These are phyloP conservation scores for Antitype chi DNA, from an alignment of 2,888 invertebrate genomes.

Conservation along the genomic window DNA sequence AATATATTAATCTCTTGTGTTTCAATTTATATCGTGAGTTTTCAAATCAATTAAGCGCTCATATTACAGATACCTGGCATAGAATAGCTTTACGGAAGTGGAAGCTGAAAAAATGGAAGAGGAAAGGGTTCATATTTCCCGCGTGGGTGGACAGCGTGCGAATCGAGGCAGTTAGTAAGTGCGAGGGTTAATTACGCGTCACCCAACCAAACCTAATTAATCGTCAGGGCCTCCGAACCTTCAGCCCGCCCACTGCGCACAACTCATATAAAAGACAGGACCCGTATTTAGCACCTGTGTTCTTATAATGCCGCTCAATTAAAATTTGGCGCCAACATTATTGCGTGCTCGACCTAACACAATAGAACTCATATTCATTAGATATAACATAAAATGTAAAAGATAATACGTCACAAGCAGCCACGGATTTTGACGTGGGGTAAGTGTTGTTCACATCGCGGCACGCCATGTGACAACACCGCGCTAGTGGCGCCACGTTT, in stretches of 20 bases:
- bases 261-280: slow-evolving; percentile 73
- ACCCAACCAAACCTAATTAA: slow-evolving; percentile 79
- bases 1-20: slow-evolving; percentile 73
- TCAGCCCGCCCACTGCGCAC: slow-evolving; percentile 59
- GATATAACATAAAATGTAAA: slow-evolving; percentile 58
- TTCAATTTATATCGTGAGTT: slow-evolving; percentile 67
- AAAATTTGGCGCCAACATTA: slow-evolving; percentile 73
- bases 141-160: slow-evolving; percentile 31
- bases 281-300: slow-evolving; percentile 77
- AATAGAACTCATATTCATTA: slow-evolving; percentile 60
- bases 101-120: slow-evolving; percentile 47
- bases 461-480: slow-evolving; percentile 14
- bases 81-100: slow-evolving; percentile 29
- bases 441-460: slow-evolving; percentile 46
- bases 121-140: slow-evolving; percentile 62
- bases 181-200: slow-evolving; percentile 76
- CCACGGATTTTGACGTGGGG: slow-evolving; percentile 61
- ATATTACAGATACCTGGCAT: slow-evolving; percentile 20
- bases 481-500: slow-evolving; percentile 14
- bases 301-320: slow-evolving; percentile 75
- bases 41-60: not conserved
- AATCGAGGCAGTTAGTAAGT: slow-evolving; percentile 70
- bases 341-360: slow-evolving; percentile 59
- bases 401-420: slow-evolving; percentile 57
- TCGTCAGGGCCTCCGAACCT: slow-evolving; percentile 68